A percentile compares a stretch with the other conserved stretches of the same genome.
Evolutionary conservation across 2,888 invertebrate genomes (phyloP).

Genomic region (Palloptera scutellata): DNA sequence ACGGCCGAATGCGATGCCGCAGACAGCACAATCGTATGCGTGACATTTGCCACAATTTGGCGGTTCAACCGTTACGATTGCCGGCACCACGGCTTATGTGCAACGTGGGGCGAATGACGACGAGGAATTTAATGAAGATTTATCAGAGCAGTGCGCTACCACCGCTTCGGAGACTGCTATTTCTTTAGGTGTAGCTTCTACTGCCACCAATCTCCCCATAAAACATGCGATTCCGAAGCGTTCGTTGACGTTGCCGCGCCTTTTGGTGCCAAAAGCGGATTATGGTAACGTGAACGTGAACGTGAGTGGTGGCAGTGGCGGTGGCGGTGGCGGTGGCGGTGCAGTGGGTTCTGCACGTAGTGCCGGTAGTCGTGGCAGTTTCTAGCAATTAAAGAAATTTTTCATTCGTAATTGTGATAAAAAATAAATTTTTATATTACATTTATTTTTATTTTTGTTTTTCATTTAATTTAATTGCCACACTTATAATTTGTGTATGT

Average conservation of each 20-base stretch:
- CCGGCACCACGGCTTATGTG: conserved; percentile 20
- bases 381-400: conserved; percentile 62
- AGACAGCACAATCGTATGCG: conserved; percentile 70
- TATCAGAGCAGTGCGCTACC: no score
- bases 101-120: neutral
- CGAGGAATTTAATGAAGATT: neutral
- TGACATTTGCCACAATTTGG: conserved; percentile 61
- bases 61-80: conserved; percentile 33
- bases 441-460: neutral
- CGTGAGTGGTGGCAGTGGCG: conserved; percentile 41
- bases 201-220: neutral
- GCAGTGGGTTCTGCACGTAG: conserved; percentile 41
- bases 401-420: conserved; percentile 62
- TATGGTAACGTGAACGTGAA: neutral
- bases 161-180: no score
- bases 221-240: conserved; percentile 54
- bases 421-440: conserved; percentile 46
- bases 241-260: conserved; percentile 55
- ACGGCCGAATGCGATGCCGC: conserved; percentile 53
- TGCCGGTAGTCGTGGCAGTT: conserved; percentile 42
- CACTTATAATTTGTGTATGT: neutral
- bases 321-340: conserved; percentile 37
- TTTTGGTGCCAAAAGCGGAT: conserved; percentile 47
- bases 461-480: neutral
- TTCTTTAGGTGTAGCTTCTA: no score